Evolutionary conservation across 2,888 invertebrate genomes (phyloP), one percentile per base, ranked within the genome.

Genomic region (Xanthia togata): DNA sequence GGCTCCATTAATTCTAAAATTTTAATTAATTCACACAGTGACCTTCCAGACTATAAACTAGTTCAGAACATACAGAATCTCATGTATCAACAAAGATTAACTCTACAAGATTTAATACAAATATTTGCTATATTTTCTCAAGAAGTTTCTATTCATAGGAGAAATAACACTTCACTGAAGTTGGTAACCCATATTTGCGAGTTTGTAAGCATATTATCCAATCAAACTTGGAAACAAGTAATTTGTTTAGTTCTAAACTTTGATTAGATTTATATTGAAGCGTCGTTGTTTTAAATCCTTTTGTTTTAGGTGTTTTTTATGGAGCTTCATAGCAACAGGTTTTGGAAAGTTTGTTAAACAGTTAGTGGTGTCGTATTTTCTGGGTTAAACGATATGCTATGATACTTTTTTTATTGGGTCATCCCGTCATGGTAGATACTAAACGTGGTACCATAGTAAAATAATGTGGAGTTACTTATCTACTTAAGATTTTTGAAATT

Each of bases 231-330:
- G 72, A 65, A 87, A 84, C 87, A 89, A 87, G 88, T 89, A 91
- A 91, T 90, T 91, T 89, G 88, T 89, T 91, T 86, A 88, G 85
- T 88, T 88, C 79, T 81, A 82, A 90, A 91, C 85, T 90, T 91
- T 89, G 89, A 91, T 91, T 88, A 83, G 77, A 83, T 90, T 88
- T 87, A 86, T 87, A 84, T 87, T 78, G 79, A 69, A 62, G 76
- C 64, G 79, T 69, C 71, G 76, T 79, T 83, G 53, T 79, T 68
- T 79, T 70, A 78, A 79, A 79, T 67, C 78, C 63, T 82, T 83
- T 76, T 69, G 11, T 23, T 69, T 65, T 0, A 23, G 11, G 38
- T 60, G 23, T 44, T 38, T 72, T 73, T 65, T 57, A 38, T 71
- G 17, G 38, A 35, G 20, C 14, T 53, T 55, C 67, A 20, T 35